A percentile compares a stretch with the other conserved stretches of the same genome.
Conservation (phyloP, 2,888 invertebrate genomes). For the Unio delphinus region DNA sequence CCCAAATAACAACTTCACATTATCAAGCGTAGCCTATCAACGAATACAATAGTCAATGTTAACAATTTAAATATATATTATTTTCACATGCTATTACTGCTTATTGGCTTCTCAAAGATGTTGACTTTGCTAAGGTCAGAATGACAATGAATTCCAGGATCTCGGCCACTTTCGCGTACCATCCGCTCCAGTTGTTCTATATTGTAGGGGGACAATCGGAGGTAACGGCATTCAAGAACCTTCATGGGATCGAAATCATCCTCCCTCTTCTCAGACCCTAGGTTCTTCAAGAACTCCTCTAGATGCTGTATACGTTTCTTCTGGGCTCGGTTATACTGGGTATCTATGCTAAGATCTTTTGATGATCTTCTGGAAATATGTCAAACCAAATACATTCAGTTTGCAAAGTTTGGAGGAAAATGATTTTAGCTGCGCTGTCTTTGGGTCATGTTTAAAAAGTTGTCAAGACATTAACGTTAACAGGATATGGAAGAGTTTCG, state of each 20-base stretch:
- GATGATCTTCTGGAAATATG: conserved; percentile 17
- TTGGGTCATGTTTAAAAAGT: too few relatives aligned
- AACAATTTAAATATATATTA: too few relatives aligned
- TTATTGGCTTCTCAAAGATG: conserved; percentile 25
- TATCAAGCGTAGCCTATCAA: too few relatives aligned
- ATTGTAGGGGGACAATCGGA: conserved; percentile 50
- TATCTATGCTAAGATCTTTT: conserved; percentile 23
- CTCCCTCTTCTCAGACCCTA: conserved; percentile 19
- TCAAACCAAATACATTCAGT: neutral
- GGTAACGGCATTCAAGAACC: conserved; percentile 49
- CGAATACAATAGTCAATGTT: too few relatives aligned
- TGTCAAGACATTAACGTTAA: too few relatives aligned
- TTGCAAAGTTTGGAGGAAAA: neutral
- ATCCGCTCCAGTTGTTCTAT: conserved; percentile 44
- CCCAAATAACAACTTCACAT: too few relatives aligned
- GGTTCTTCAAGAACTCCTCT: conserved; percentile 31
- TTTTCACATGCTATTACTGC: too few relatives aligned
- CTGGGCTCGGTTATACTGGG: conserved; percentile 29
- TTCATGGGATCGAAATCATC: conserved; percentile 33
- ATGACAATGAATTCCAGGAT: conserved; percentile 56
- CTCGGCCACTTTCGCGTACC: conserved; percentile 37
- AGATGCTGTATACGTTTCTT: conserved; percentile 39
- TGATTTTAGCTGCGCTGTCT: too few relatives aligned
- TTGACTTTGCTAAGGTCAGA: conserved; percentile 43
- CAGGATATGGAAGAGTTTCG: too few relatives aligned